These are phyloP conservation scores for Drosophila obscura DNA, from an alignment of 1,140 invertebrate genomes.

Conservation along the genomic window DNA sequence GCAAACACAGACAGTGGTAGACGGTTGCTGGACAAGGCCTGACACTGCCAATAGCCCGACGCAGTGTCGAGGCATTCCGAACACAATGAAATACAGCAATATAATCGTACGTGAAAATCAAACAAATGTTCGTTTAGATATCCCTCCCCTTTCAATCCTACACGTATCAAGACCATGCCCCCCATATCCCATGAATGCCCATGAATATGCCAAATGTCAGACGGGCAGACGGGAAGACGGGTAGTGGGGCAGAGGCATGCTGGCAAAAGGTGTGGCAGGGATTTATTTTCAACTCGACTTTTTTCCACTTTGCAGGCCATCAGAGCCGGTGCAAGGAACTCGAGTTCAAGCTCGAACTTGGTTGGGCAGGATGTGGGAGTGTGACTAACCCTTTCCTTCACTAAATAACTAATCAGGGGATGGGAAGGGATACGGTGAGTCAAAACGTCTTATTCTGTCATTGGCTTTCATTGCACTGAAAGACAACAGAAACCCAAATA, in stretches of 20 bases:
- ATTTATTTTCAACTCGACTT: slow-evolving; percentile 26
- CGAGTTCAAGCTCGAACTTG: slow-evolving; percentile 48
- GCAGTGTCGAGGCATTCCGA: slow-evolving; percentile 10
- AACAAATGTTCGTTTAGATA: slow-evolving; percentile 28
- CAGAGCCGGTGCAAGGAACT: slow-evolving; percentile 59
- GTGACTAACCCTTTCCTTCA: slow-evolving; percentile 23
- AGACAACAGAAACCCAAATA: background rate
- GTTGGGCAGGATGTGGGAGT: slow-evolving; percentile 10
- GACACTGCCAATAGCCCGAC: slow-evolving; percentile 40
- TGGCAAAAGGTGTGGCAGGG: slow-evolving; percentile 22
- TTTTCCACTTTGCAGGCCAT: slow-evolving; percentile 1
- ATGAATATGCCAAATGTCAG: slow-evolving; percentile 50
- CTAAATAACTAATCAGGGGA: slow-evolving; percentile 23
- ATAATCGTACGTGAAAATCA: slow-evolving; percentile 47
- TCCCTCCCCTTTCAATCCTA: slow-evolving; percentile 1
- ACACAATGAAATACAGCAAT: slow-evolving; percentile 37
- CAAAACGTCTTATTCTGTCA: slow-evolving; percentile 23
- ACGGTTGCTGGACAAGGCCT: slow-evolving; percentile 20
- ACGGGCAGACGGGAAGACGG: background rate
- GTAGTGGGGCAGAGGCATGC: background rate
- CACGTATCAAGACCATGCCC: too few species aligned
- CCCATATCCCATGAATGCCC: slow-evolving; percentile 6
- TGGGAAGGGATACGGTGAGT: slow-evolving; percentile 4
- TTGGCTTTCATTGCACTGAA: too few species aligned
- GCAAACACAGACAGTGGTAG: background rate